Evolutionary conservation across 92 coral and sea anemone species (phyloP), one percentile per base, ranked within the genome.

Genomic region (Muricea muricata): DNA sequence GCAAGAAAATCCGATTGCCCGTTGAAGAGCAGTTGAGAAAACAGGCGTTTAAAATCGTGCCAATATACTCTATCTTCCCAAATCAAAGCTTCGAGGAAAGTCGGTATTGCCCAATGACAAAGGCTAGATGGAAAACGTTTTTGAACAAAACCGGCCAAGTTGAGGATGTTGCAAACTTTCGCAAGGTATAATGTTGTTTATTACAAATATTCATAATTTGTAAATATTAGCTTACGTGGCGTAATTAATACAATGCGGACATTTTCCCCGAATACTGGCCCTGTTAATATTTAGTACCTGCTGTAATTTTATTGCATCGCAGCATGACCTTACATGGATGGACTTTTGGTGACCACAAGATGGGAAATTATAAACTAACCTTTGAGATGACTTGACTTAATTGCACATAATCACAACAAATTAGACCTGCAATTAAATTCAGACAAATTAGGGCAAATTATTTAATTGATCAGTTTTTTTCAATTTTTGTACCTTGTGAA

Each of bases 121-220:
- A 82, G 40, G 89, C 91, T 28, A 88, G 80, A 31, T 97, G 98
- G 98, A 87, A 57, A 83, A 82, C 87, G 46, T 89, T 88, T 78
- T 86, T 92, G 41, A 91, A 97, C 78, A 66, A 86, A 14, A 32
- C 82, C 20, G 99, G 99, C 24, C 98, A 94, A 46, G 58, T 97
- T 9, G 98, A 92, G 61, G 99, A 97, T 92, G 99, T 96, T 84
- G 92, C 94, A 47, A 96, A 96, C 88, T 93, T 96, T 76, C 90
- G 97, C 18, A 92, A 91, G 98, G 99, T 93, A 52, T 52, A 52
- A 9, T 54, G 46, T 89, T 48, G 7, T n/a, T 41, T 8, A 6
- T 70, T 35, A 55, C 40, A 70, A 12, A 37, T 70, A 35, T 12
- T 11, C n/a, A n/a, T n/a, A n/a, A n/a, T n/a, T n/a, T n/a, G 37